Evolutionary conservation across 2,113 vertebrate genomes (phyloP).

Genomic region (Notarius lentiginosus): DNA sequence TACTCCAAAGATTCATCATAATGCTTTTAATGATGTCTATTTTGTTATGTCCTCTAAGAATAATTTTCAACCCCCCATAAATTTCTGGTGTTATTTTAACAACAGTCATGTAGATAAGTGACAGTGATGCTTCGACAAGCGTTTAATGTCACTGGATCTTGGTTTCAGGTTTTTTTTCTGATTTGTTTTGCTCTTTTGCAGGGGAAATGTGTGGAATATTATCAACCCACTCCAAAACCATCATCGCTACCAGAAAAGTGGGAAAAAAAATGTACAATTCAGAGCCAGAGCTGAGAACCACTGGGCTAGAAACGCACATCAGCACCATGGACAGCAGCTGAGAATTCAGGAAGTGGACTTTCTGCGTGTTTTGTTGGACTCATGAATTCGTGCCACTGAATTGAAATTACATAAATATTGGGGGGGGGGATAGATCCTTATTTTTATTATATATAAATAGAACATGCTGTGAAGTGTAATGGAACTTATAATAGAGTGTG

Average conservation of each 20-base stretch:
- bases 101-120: no score
- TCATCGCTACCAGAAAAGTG: not conserved
- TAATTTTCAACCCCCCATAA: no score
- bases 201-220: conserved; percentile 11
- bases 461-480: no score
- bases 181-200: not conserved
- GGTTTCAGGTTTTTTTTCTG: not conserved
- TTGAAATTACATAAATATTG: not conserved
- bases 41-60: no score
- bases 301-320: not conserved
- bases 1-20: not conserved
- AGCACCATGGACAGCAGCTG: conserved; percentile 36
- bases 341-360: not conserved
- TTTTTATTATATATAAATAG: conserved; percentile 4
- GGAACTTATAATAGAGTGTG: no score
- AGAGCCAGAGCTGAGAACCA: not conserved
- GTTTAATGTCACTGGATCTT: not conserved
- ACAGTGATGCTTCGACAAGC: no score
- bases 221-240: not conserved
- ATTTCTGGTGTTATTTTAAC: no score
- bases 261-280: not conserved
- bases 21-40: not conserved
- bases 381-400: not conserved
- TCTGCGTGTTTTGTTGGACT: not conserved
- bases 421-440: not conserved